phyloP scores from a whole-genome alignment of 2,888 invertebrate species.

The Lampropteryx suffumata region DNA sequence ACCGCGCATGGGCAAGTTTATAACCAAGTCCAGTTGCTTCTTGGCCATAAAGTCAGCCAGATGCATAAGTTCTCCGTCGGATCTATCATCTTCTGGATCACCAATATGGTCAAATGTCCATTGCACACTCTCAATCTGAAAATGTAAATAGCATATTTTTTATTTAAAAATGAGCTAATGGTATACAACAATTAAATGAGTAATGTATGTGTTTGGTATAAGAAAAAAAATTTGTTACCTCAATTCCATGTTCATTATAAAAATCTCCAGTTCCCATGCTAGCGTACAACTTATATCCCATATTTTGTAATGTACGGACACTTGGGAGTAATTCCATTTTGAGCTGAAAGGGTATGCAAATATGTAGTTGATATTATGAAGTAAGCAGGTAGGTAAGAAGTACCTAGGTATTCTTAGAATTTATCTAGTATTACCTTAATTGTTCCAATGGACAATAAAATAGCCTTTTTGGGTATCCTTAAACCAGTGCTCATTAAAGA shows the following conservation, averaged over 20 bases:
- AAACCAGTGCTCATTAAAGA: constrained; percentile 99
- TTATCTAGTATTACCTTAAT: constrained; percentile 97
- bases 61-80: constrained; percentile 90
- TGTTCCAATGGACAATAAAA: constrained; percentile 97
- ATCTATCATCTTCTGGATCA: constrained; percentile 88
- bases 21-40: constrained; percentile 97
- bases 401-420: too few species aligned
- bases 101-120: constrained; percentile 98
- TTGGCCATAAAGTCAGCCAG: constrained; percentile 96
- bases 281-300: constrained; percentile 98
- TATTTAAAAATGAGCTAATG: too few species aligned
- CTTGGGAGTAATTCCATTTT: constrained; percentile 95
- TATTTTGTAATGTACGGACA: constrained; percentile 90
- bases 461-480: constrained; percentile 95
- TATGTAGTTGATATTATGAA: too few species aligned
- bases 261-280: constrained; percentile 99
- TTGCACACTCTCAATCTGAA: constrained; percentile 95
- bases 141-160: too few species aligned
- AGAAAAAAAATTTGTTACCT: too few species aligned
- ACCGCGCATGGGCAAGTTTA: constrained; percentile 98
- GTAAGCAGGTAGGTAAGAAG: constrained; percentile 3
- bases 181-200: too few species aligned
- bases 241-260: constrained; percentile 95
- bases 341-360: constrained; percentile 89
- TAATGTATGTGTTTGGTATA: too few species aligned